These are phyloP conservation scores for Potamilus streckersoni DNA, from an alignment of 1,140 invertebrate species.

Conservation along the genomic window DNA sequence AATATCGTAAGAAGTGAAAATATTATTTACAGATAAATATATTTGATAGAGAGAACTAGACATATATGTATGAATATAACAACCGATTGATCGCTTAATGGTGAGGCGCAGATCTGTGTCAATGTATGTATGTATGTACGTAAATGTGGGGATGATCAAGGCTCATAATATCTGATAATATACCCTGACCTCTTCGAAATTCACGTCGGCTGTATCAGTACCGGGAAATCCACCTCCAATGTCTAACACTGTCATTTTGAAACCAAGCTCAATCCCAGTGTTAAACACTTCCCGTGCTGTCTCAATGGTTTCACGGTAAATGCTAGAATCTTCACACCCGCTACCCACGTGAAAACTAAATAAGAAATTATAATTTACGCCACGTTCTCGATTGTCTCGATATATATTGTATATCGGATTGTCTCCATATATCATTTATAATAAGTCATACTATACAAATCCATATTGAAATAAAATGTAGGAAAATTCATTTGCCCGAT, in stretches of 20 bases:
- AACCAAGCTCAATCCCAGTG: constrained; percentile 54
- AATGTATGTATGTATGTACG: not conserved
- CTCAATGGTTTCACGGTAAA: constrained; percentile 58
- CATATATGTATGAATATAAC: not conserved
- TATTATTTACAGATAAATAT: too few relatives aligned
- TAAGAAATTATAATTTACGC: not conserved
- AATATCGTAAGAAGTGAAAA: too few relatives aligned
- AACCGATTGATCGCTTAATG: not conserved
- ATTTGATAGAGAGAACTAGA: not conserved
- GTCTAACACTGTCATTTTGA: constrained; percentile 62
- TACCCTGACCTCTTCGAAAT: not conserved
- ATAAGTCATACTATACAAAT: too few relatives aligned
- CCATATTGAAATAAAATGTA: too few relatives aligned
- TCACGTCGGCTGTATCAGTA: constrained; percentile 41
- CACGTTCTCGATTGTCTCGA: too few relatives aligned
- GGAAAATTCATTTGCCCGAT: too few relatives aligned
- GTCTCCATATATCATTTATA: too few relatives aligned
- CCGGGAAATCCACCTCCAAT: constrained; percentile 69
- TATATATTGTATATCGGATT: too few relatives aligned
- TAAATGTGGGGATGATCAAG: too few relatives aligned
- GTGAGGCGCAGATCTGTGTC: not conserved
- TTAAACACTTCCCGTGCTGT: constrained; percentile 60
- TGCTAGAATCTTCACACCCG: constrained; percentile 62
- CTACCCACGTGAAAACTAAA: constrained; percentile 68
- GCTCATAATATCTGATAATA: too few relatives aligned